Percentiles rank a stretch among this genome's conserved stretches.
These are phyloP conservation scores for Limanda limanda DNA, from an alignment of 2,113 vertebrate genomes.

Conservation along the genomic window DNA sequence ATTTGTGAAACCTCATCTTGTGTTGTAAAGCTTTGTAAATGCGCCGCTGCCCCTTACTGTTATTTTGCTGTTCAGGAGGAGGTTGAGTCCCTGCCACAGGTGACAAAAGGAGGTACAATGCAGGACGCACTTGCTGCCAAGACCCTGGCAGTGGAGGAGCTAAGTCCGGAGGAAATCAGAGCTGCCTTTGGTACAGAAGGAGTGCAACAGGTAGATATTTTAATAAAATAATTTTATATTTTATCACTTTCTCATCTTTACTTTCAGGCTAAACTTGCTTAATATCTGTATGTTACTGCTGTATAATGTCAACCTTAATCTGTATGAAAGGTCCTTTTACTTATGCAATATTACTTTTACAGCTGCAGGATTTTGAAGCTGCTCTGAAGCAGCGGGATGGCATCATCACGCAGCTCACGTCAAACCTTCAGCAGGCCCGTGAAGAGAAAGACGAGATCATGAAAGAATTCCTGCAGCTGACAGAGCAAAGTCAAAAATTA, in stretches of 20 bases:
- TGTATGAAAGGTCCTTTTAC: not conserved
- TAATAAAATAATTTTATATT: too few species aligned
- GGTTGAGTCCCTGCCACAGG: constrained; percentile 85
- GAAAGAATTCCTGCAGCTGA: constrained; percentile 94
- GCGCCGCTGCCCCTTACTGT: not conserved
- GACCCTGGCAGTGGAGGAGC: constrained; percentile 87
- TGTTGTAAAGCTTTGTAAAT: not conserved
- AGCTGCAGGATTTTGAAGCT: constrained; percentile 97
- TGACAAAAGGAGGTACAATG: constrained; percentile 79
- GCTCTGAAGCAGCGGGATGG: constrained; percentile 96
- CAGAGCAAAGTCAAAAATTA: constrained; percentile 94
- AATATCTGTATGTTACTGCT: not conserved
- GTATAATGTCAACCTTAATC: not conserved
- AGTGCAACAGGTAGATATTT: constrained; percentile 89
- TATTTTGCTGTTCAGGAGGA: constrained; percentile 78
- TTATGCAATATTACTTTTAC: not conserved
- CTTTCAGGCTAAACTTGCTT: not conserved
- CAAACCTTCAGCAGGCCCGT: constrained; percentile 95
- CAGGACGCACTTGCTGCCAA: constrained; percentile 87
- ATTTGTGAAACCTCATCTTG: constrained; percentile 1
- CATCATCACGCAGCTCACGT: constrained; percentile 96
- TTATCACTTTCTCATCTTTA: too few species aligned
- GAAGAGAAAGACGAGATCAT: constrained; percentile 95
- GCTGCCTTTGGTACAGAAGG: constrained; percentile 89
- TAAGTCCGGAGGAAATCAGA: constrained; percentile 90